Evolutionary conservation across 35 echinoderm and acorn worm species (phyloP).

Genomic region (Strongylocentrotus purpuratus): DNA sequence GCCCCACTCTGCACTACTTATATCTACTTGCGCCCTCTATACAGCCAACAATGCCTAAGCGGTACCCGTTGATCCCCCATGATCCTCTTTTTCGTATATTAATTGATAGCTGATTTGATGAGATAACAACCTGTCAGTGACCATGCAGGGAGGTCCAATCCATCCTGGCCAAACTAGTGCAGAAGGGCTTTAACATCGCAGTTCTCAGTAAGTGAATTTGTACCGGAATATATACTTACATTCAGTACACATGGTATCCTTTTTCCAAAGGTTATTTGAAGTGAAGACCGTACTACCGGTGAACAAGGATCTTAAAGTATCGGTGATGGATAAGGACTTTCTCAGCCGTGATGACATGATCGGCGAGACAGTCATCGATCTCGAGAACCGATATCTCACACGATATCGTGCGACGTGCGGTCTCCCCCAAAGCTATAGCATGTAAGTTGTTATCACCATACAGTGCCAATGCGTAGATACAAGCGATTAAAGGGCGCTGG

Average conservation of each 20-base stretch:
- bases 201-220: background rate
- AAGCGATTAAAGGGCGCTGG: too few species aligned
- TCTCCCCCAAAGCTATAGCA: conserved; percentile 69
- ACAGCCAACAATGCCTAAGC: too few species aligned
- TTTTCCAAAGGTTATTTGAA: conserved; percentile 73
- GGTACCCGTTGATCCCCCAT: too few species aligned
- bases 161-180: too few species aligned
- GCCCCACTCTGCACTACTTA: too few species aligned
- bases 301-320: conserved; percentile 68
- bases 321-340: conserved; percentile 77
- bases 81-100: too few species aligned
- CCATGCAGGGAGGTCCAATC: too few species aligned
- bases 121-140: too few species aligned
- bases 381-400: conserved; percentile 78
- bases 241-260: background rate
- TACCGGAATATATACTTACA: background rate
- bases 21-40: too few species aligned
- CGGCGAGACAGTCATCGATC: conserved; percentile 74
- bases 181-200: too few species aligned
- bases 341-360: conserved; percentile 84
- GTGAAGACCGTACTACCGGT: conserved; percentile 70
- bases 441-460: conserved; percentile 52
- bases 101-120: too few species aligned
- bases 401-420: conserved; percentile 77
- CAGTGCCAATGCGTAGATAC: background rate